These are phyloP conservation scores for Henricia sp. DNA, from an alignment of 53 echinoderm and acorn worm genomes.

Conservation along the genomic window DNA sequence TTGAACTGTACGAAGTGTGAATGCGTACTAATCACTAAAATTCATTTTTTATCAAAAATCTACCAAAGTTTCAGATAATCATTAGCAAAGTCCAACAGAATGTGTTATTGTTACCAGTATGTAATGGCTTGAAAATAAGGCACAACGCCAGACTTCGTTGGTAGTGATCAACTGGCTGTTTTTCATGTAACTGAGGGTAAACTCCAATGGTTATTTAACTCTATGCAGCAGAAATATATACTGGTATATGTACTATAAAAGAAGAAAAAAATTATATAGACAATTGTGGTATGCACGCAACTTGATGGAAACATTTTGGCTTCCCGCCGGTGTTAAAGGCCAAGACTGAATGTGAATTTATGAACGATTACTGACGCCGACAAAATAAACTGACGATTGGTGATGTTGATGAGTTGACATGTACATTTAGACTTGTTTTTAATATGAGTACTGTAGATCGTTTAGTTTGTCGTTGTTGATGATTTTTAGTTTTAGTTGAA, in stretches of 20 bases:
- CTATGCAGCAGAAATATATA: conserved; percentile 62
- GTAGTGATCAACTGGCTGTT: conserved; percentile 42
- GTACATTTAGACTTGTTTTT: too few species aligned
- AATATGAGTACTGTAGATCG: too few species aligned
- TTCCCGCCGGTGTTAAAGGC: conserved; percentile 32
- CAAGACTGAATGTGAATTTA: conserved; percentile 51
- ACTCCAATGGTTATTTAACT: conserved; percentile 38
- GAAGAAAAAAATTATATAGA: background rate
- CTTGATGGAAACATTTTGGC: conserved; percentile 42
- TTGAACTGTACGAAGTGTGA: too few species aligned
- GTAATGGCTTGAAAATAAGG: background rate
- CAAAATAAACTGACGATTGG: background rate
- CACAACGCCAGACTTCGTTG: background rate
- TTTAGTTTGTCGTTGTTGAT: too few species aligned
- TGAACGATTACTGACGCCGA: background rate
- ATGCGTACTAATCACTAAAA: too few species aligned
- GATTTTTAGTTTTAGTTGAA: too few species aligned
- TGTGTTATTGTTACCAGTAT: background rate
- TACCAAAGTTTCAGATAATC: too few species aligned
- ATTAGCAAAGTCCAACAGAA: too few species aligned
- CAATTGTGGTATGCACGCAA: conserved; percentile 54
- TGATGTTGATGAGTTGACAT: too few species aligned
- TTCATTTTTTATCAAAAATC: too few species aligned
- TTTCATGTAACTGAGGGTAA: background rate
- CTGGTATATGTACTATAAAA: conserved; percentile 59